Evolutionary conservation across 2,888 invertebrate genomes (phyloP).

Genomic region (Chironomus riparius): DNA sequence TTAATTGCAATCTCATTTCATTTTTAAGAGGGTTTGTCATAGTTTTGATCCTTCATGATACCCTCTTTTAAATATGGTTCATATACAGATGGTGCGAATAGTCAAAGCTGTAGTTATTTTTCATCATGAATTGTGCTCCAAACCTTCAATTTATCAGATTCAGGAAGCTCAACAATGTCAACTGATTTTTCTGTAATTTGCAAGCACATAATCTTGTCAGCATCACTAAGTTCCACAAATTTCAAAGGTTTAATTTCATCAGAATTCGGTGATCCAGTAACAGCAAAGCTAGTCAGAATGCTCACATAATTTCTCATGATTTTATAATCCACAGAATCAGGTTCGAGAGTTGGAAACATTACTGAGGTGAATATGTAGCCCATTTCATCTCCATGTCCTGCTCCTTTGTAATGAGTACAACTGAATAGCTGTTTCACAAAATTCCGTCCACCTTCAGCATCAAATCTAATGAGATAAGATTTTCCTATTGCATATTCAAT

Average conservation of each 20-base stretch:
- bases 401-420: slow-evolving; percentile 28
- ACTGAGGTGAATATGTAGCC: slow-evolving; percentile 36
- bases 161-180: neutral
- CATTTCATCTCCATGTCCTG: slow-evolving; percentile 40
- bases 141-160: neutral
- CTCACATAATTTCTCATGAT: neutral
- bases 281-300: slow-evolving; percentile 35
- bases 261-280: slow-evolving; percentile 38
- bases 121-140: neutral
- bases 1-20: too few relatives aligned
- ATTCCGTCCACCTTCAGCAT: slow-evolving; percentile 32
- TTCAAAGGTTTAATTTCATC: slow-evolving; percentile 27
- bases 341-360: slow-evolving; percentile 26
- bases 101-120: too few relatives aligned
- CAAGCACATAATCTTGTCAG: neutral
- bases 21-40: too few relatives aligned
- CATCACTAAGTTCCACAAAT: neutral
- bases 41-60: too few relatives aligned
- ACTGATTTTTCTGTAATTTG: neutral
- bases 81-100: too few relatives aligned
- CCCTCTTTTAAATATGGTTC: too few relatives aligned
- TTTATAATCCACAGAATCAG: neutral
- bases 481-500: slow-evolving; percentile 33
- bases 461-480: slow-evolving; percentile 40
- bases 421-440: neutral